These are phyloP conservation scores for Scomber colias DNA, from an alignment of 2,113 vertebrate genomes.

Conservation along the genomic window DNA sequence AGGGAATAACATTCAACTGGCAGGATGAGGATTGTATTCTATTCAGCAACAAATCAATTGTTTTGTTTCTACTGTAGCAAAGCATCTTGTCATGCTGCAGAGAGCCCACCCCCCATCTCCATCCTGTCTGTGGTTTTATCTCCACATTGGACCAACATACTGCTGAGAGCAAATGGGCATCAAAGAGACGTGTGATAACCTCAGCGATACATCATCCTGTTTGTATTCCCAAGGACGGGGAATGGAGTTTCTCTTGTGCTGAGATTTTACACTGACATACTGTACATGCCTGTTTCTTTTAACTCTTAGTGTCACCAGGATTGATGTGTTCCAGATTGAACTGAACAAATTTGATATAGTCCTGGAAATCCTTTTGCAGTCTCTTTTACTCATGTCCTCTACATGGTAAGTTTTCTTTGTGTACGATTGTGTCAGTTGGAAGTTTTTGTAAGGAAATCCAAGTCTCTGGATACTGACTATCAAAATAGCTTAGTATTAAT, in stretches of 20 bases:
- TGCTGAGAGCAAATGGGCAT: constrained; percentile 39
- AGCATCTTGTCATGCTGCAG: constrained; percentile 26
- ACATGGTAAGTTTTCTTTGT: background rate
- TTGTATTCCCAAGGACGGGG: constrained; percentile 19
- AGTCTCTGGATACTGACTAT: too few relatives aligned
- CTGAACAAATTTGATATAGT: background rate
- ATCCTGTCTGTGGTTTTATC: constrained; percentile 31
- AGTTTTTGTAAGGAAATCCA: too few relatives aligned
- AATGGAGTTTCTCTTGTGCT: background rate
- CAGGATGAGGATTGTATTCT: constrained; percentile 16
- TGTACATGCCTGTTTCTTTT: background rate
- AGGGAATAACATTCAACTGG: background rate
- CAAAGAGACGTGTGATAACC: constrained; percentile 19
- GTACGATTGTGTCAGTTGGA: too few relatives aligned
- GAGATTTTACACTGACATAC: background rate
- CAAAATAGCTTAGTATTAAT: too few relatives aligned
- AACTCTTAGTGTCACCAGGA: too few relatives aligned
- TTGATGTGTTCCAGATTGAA: background rate
- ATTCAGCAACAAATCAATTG: constrained; percentile 22
- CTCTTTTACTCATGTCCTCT: background rate
- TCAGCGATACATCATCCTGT: background rate
- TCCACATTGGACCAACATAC: background rate
- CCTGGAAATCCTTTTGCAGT: background rate
- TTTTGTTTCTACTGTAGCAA: constrained; percentile 24
- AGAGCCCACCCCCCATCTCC: background rate